Evolutionary conservation across 1,140 invertebrate species (phyloP), one percentile per base, ranked within the genome.

Genomic region (Halictus rubicundus): DNA sequence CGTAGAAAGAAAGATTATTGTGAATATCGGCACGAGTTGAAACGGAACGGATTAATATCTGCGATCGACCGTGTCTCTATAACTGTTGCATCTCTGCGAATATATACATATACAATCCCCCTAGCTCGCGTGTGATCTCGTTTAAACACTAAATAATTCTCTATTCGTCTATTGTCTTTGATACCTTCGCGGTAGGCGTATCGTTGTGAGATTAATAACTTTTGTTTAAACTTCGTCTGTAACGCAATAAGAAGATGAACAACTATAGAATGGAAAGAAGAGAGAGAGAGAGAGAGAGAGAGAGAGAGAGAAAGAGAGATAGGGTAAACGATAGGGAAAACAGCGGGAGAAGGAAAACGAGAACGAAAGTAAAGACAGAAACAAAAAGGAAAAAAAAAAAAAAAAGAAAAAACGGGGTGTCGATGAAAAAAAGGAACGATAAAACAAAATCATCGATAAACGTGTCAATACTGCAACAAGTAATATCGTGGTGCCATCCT

Each of bases 391-490:
- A 63, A 85, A 25, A 32, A 68, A 37, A 23, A 68, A 78, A 61
- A 83, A 16, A 42, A 64, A 81, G 65, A 70, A 87, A 76, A 64
- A 78, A 85, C 79, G 80, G 69, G 60, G 27, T 19, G 72, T 9
- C 9, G 54, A 21, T 7, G 72, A 78, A 21, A 27, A 37, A 60
- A 79, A 78, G 23, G 46, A 12, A 66, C 54, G 37, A 54, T 68
- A 68, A 54, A 77, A 19, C 32, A 77, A 69, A 72, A 84, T 87
- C 81, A 81, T 77, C 52, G 60, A 90, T 85, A 91, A 89, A 85
- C 82, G 69, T 87, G 87, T 90, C 88, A 91, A 92, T 91, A 91
- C 91, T 91, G 90, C 85, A 91, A 91, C 89, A 91, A 91, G 87
- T 91, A 91, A 91, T 92, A 91, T 90, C 88, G 88, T 86, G 84